phyloP scores from a whole-genome alignment of 2,888 invertebrate species.

The Tetragonisca angustula region DNA sequence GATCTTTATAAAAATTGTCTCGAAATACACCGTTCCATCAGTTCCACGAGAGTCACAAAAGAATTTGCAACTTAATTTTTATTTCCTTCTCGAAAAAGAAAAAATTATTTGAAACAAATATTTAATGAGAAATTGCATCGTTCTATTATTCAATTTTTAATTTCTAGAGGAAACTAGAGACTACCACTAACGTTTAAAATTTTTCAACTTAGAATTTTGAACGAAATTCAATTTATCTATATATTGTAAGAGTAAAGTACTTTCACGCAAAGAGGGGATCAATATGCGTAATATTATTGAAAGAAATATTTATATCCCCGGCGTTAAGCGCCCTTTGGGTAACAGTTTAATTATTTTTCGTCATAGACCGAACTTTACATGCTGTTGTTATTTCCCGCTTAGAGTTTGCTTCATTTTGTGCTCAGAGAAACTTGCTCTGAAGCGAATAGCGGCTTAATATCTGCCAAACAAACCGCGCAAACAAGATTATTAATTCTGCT shows the following conservation, averaged over 20 bases:
- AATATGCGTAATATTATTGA: background rate
- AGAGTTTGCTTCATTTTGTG: background rate
- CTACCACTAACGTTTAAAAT: background rate
- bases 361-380: background rate
- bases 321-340: background rate
- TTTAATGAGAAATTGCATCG: background rate
- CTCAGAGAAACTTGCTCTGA: background rate
- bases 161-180: background rate
- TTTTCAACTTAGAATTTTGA: background rate
- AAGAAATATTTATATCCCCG: background rate
- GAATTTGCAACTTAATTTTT: background rate
- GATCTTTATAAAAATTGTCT: background rate
- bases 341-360: background rate
- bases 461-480: conserved; percentile 33
- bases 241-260: background rate
- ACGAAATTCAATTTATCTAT: background rate
- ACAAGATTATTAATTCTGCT: conserved; percentile 42
- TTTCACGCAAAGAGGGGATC: background rate
- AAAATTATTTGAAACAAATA: no score
- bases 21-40: background rate
- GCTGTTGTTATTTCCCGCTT: background rate
- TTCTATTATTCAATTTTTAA: background rate
- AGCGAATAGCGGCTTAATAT: conserved; percentile 7
- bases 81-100: background rate
- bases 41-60: no score